Evolutionary conservation across 2,888 invertebrate species (phyloP).

Genomic region (Lasioglossum lativentre): DNA sequence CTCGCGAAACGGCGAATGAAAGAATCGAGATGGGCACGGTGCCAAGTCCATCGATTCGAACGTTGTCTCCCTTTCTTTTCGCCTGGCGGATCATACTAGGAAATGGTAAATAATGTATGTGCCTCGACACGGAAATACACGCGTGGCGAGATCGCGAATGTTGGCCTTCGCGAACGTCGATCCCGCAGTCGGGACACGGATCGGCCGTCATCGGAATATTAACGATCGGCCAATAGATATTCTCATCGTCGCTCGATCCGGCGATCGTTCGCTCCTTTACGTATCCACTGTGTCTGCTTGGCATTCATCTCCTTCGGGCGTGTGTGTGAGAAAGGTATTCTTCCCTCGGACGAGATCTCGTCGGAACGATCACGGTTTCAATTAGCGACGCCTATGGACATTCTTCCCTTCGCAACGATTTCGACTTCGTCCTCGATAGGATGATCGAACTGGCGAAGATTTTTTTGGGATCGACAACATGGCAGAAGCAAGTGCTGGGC

Average conservation of each 20-base stretch:
- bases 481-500: neutral
- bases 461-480: neutral
- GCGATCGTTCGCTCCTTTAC: slow-evolving; percentile 62
- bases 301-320: slow-evolving; percentile 24
- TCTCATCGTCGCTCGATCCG: slow-evolving; percentile 72
- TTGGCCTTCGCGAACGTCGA: slow-evolving; percentile 78
- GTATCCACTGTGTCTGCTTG: slow-evolving; percentile 19
- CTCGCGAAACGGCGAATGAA: slow-evolving; percentile 10
- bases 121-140: slow-evolving; percentile 81
- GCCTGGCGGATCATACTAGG: slow-evolving; percentile 73
- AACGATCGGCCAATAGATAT: slow-evolving; percentile 77
- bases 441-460: neutral
- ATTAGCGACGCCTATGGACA: slow-evolving; percentile 21
- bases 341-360: slow-evolving; percentile 23
- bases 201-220: slow-evolving; percentile 81
- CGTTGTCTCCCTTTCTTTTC: slow-evolving; percentile 43
- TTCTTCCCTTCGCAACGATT: neutral
- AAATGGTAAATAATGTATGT: slow-evolving; percentile 83
- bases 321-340: slow-evolving; percentile 19
- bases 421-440: neutral
- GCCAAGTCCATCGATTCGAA: slow-evolving; percentile 55
- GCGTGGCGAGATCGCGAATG: slow-evolving; percentile 64
- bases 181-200: slow-evolving; percentile 81
- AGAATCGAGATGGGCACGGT: slow-evolving; percentile 40
- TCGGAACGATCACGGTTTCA: slow-evolving; percentile 17